Base-by-base conservation (phyloP, 2,888 invertebrate species). In the Ichneumon xanthorius region DNA sequence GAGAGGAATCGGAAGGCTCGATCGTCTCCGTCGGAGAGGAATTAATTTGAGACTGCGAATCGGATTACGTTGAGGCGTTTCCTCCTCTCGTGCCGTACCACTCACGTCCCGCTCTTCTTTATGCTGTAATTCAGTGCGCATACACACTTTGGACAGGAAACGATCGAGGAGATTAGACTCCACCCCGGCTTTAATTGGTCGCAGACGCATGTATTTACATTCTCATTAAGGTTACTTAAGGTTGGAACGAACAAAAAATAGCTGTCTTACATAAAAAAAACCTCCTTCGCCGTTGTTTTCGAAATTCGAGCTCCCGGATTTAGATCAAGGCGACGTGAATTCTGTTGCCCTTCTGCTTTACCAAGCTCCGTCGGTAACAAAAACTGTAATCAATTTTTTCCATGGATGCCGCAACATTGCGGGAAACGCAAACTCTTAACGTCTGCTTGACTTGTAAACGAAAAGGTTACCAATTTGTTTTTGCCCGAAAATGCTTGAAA, bases 1-100 rank as follows among this genome's bases (percentile, higher is more conserved):
- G 40, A 40, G 40, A 40, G 11, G 40, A 40, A 40, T 40, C 40
- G 40, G 9, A 40, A 11, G 40, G 9, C 40, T 40, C 40, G 40
- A 40, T 40, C 40, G 40, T 40, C 40, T 40, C 40, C 0, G 40
- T 40, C 40, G 11, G 40, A 40, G 75, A 80, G 80, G 80, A 84
- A 84, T 84, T 79, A 84, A 84, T 80, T 84, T 65, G 53, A 80
- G 75, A 65, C 75, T 22, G 53, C 70, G 79, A 84, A 80, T 79
- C 75, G 84, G 80, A 84, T 84, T 84, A 84, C 79, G 75, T 63
- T 30, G 72, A 55, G 70, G 83, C 65, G 33, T 63, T 9, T 63
- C 14, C 16, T 63, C 30, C 16, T 63, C 30, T 67, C 19, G 40
- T 1, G 33, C 33, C 33, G 6, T 7, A 33, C 33, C 33, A 7